phyloP scores from a whole-genome alignment of 1,140 invertebrate genomes.

The Eubasilissa regina region DNA sequence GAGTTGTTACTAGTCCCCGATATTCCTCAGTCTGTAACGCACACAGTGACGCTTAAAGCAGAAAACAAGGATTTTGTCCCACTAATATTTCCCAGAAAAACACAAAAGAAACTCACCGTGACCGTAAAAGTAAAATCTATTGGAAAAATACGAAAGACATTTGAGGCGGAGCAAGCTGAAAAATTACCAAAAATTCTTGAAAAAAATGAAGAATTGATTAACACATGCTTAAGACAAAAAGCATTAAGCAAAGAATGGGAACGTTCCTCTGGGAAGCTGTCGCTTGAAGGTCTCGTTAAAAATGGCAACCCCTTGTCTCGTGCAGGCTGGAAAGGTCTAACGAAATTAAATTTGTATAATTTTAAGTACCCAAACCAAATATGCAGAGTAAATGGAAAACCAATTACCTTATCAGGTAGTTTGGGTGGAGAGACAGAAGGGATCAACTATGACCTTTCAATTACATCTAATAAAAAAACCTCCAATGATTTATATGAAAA shows the following conservation, averaged over 20 bases:
- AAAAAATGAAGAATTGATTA: constrained; percentile 18
- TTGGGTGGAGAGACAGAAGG: constrained; percentile 40
- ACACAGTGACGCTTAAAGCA: background rate
- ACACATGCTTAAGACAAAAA: background rate
- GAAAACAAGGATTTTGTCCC: background rate
- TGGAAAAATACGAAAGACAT: constrained; percentile 24
- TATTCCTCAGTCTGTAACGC: background rate
- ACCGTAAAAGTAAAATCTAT: constrained; percentile 33
- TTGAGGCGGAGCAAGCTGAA: constrained; percentile 13
- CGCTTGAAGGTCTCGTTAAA: constrained; percentile 32
- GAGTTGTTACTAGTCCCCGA: constrained; percentile 8
- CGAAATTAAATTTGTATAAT: constrained; percentile 36
- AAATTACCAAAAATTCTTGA: constrained; percentile 1
- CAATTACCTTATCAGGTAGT: constrained; percentile 42
- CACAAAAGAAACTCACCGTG: background rate
- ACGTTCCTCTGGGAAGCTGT: background rate
- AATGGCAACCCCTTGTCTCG: constrained; percentile 40
- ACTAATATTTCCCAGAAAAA: background rate
- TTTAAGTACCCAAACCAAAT: constrained; percentile 45
- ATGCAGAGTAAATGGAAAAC: constrained; percentile 18
- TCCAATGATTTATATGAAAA: background rate
- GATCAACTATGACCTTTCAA: background rate
- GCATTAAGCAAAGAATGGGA: background rate
- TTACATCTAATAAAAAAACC: background rate
- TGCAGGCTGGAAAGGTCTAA: constrained; percentile 29